A percentile compares a stretch with the other conserved stretches of the same genome.
phyloP scores from a whole-genome alignment of 2,888 invertebrate genomes.

The Ligdia adustata region DNA sequence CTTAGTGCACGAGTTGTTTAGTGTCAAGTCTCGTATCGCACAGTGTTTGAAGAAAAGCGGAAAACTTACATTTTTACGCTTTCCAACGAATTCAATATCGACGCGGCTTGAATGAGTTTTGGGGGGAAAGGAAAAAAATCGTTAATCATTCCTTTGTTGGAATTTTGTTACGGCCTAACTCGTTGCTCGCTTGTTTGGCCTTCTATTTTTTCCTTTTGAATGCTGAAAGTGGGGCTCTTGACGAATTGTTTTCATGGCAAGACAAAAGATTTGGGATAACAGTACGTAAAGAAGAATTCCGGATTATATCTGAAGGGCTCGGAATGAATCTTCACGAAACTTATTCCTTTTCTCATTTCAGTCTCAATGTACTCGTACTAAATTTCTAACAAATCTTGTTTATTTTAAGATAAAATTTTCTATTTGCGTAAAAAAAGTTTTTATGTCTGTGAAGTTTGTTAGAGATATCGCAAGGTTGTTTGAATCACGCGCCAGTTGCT shows the following conservation, averaged over 20 bases:
- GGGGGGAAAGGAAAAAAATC: constrained; percentile 72
- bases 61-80: constrained; percentile 82
- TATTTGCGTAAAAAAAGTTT: constrained; percentile 8
- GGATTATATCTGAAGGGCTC: constrained; percentile 35
- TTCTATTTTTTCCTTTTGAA: constrained; percentile 79
- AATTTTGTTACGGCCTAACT: constrained; percentile 83
- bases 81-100: constrained; percentile 83
- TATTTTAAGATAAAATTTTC: constrained; percentile 16
- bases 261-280: constrained; percentile 56
- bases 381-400: constrained; percentile 15
- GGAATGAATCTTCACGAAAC: constrained; percentile 35
- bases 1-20: too few relatives aligned
- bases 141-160: constrained; percentile 84
- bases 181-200: constrained; percentile 82
- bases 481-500: constrained; percentile 11
- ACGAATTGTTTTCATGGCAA: constrained; percentile 78
- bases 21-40: constrained; percentile 47
- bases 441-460: constrained; percentile 7
- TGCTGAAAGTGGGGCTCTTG: constrained; percentile 74
- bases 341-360: constrained; percentile 18
- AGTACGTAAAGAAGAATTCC: constrained; percentile 44
- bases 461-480: constrained; percentile 3
- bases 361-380: constrained; percentile 11
- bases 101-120: constrained; percentile 80
- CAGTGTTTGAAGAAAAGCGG: constrained; percentile 65